Conservation (phyloP, 2,113 vertebrate genomes). For the Petromus typicus region DNA sequence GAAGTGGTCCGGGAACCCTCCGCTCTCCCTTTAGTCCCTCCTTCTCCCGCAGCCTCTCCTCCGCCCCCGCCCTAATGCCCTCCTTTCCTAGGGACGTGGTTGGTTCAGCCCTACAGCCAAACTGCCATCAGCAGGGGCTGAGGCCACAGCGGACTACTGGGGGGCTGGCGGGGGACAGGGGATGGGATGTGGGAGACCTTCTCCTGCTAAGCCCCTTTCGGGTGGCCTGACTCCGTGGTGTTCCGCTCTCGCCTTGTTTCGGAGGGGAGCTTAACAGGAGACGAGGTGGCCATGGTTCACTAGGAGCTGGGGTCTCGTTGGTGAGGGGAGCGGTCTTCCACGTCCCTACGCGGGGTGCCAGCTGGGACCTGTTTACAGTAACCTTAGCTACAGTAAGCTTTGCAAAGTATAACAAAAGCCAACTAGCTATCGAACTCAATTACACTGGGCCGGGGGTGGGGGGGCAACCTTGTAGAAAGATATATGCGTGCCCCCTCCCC, state of each 20-base stretch:
- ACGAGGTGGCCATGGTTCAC: background rate
- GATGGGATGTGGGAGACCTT: conserved; percentile 72
- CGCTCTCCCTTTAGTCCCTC: conserved; percentile 67
- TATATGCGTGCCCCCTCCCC: background rate
- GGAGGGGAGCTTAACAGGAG: background rate
- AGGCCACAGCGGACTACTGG: conserved; percentile 23
- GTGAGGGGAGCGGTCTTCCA: background rate
- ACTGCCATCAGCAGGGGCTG: conserved; percentile 79
- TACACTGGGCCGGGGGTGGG: background rate
- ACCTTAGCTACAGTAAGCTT: background rate
- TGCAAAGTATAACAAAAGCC: background rate
- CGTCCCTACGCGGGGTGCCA: background rate
- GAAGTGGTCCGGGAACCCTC: conserved; percentile 69
- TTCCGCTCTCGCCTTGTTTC: conserved; percentile 65
- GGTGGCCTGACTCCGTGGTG: conserved; percentile 61
- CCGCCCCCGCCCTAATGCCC: conserved; percentile 76
- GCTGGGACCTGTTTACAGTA: background rate
- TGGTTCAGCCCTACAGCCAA: conserved; percentile 76
- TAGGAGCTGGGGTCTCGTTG: background rate
- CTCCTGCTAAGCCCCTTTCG: conserved; percentile 65
- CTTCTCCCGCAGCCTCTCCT: conserved; percentile 74
- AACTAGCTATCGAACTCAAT: background rate
- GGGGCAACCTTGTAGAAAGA: background rate
- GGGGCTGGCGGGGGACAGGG: background rate
- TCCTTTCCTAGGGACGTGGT: conserved; percentile 78